Evolutionary conservation across 1,140 invertebrate genomes (phyloP).

Genomic region (Sitophilus oryzae): DNA sequence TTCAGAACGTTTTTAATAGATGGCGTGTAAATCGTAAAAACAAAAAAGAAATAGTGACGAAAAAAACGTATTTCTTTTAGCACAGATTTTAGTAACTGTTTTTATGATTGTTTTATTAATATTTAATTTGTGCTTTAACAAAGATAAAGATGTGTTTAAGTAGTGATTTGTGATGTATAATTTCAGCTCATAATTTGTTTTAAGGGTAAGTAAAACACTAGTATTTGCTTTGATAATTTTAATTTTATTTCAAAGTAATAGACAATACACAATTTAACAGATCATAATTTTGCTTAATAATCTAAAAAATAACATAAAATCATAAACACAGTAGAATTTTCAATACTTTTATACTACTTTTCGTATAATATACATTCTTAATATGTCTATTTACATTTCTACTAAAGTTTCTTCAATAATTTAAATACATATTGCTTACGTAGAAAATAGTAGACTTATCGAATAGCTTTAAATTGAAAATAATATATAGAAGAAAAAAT

Average conservation of each 20-base stretch:
- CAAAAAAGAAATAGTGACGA: too few species aligned
- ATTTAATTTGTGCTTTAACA: too few species aligned
- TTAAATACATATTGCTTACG: constrained; percentile 19
- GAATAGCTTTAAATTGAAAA: neutral
- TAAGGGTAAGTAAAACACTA: neutral
- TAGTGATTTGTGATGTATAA: too few species aligned
- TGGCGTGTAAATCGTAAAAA: too few species aligned
- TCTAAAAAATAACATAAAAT: constrained; percentile 10
- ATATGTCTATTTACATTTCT: constrained; percentile 15
- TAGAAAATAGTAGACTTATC: neutral
- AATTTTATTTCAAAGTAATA: constrained; percentile 17
- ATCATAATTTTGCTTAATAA: constrained; percentile 18
- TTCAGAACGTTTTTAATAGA: too few species aligned
- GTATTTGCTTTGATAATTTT: neutral
- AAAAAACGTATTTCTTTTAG: too few species aligned
- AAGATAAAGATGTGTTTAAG: too few species aligned
- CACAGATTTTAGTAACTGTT: too few species aligned
- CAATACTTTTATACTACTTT: constrained; percentile 10
- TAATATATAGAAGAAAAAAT: constrained; percentile 3
- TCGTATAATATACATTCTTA: constrained; percentile 18
- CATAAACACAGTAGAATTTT: constrained; percentile 11
- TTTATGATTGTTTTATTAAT: too few species aligned
- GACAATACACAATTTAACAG: constrained; percentile 18
- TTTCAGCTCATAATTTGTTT: too few species aligned
- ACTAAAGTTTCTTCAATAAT: constrained; percentile 10